Conservation (phyloP, 1,140 invertebrate genomes). For the Tribolium madens region DNA sequence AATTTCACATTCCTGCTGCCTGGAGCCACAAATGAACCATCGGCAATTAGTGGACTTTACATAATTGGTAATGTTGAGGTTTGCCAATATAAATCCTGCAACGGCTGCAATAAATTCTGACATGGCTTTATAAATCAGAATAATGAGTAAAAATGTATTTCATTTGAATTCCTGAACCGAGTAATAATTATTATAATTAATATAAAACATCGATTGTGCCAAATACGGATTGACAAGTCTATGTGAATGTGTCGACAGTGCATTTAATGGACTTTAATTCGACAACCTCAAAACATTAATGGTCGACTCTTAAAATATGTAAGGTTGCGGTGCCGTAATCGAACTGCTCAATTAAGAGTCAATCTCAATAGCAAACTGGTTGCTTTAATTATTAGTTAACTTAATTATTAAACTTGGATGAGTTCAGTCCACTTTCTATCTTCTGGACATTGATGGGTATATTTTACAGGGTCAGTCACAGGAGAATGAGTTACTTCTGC, state of each 20-base stretch:
- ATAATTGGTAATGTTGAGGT: background rate
- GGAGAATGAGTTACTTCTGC: too few species aligned
- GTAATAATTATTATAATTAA: background rate
- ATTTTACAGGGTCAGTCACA: too few species aligned
- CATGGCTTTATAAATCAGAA: conserved; percentile 3
- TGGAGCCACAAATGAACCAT: background rate
- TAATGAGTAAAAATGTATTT: conserved; percentile 12
- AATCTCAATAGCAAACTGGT: conserved; percentile 22
- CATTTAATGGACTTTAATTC: conserved; percentile 8
- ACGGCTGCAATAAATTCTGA: conserved; percentile 4
- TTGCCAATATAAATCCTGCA: conserved; percentile 3
- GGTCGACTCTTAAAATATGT: conserved; percentile 13
- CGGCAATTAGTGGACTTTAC: background rate
- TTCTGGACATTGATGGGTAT: too few species aligned
- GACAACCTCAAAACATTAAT: conserved; percentile 30
- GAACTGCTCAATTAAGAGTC: conserved; percentile 23
- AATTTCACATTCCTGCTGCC: background rate
- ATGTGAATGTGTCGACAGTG: conserved; percentile 25
- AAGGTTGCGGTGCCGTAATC: background rate
- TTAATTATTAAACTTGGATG: conserved; percentile 6
- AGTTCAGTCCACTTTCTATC: background rate
- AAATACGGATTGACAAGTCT: conserved; percentile 7
- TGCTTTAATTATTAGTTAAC: conserved; percentile 5
- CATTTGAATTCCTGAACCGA: background rate
- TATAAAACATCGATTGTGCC: background rate